These are phyloP conservation scores for Lucifuga dentata DNA, from an alignment of 2,113 vertebrate species.

Conservation along the genomic window DNA sequence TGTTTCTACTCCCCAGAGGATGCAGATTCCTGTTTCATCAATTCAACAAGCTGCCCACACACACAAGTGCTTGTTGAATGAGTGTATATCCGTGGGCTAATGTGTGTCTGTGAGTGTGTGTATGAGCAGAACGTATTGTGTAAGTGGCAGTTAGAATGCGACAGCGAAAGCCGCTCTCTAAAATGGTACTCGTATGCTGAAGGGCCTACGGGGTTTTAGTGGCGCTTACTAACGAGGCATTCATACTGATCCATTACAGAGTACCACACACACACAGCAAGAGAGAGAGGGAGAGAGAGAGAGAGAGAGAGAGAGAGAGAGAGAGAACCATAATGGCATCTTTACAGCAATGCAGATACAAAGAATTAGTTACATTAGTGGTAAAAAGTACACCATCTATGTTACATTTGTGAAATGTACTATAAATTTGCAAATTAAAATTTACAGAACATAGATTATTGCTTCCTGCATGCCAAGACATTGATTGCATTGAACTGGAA, in stretches of 20 bases:
- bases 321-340: background rate
- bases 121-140: conserved; percentile 53
- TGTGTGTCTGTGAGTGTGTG: conserved; percentile 39
- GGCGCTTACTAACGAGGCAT: conserved; percentile 76
- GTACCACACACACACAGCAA: conserved; percentile 23
- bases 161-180: conserved; percentile 72
- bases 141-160: conserved; percentile 74
- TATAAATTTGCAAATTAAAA: no score
- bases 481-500: no score
- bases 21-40: conserved; percentile 73
- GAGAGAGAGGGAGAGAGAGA: background rate
- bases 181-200: conserved; percentile 75
- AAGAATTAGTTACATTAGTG: no score
- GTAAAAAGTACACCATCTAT: no score
- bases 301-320: background rate
- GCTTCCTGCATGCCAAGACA: no score
- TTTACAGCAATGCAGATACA: background rate
- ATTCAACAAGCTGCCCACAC: conserved; percentile 79
- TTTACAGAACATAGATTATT: no score
- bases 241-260: conserved; percentile 78
- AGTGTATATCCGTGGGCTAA: conserved; percentile 66
- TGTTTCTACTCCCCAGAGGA: conserved; percentile 72
- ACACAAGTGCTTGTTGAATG: conserved; percentile 75
- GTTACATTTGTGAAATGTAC: no score
- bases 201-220: conserved; percentile 75